phyloP scores from a whole-genome alignment of 2,113 vertebrate genomes.

The Trematomus loennbergii region DNA sequence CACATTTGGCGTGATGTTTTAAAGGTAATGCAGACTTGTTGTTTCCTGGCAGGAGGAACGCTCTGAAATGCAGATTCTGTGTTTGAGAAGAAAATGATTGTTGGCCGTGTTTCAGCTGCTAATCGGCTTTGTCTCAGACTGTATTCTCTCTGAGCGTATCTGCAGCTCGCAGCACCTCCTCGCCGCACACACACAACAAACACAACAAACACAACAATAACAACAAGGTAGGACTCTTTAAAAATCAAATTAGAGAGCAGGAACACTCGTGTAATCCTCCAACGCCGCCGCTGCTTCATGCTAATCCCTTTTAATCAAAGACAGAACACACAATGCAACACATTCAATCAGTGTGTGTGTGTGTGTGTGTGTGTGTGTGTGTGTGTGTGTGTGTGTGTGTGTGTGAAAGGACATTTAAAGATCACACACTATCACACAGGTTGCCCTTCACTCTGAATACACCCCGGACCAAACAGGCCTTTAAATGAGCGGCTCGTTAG shows the following conservation, averaged over 20 bases:
- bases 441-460: conserved; percentile 59
- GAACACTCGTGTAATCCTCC: conserved; percentile 82
- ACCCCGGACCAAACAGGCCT: conserved; percentile 58
- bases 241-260: conserved; percentile 78
- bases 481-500: conserved; percentile 64
- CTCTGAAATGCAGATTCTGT: conserved; percentile 36
- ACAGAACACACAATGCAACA: conserved; percentile 33
- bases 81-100: conserved; percentile 37
- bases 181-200: not conserved
- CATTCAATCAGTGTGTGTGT: conserved; percentile 5
- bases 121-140: conserved; percentile 82
- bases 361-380: too few species aligned
- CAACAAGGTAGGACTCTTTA: conserved; percentile 82
- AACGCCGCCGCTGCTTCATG: conserved; percentile 55
- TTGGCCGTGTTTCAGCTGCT: conserved; percentile 79
- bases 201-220: not conserved
- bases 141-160: conserved; percentile 75
- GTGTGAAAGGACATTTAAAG: conserved; percentile 19
- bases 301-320: conserved; percentile 72
- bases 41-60: conserved; percentile 19
- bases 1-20: not conserved
- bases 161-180: conserved; percentile 69
- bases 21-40: conserved; percentile 19
- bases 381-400: not conserved
- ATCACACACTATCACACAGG: conserved; percentile 20